A percentile compares a stretch with the other conserved stretches of the same genome.
phyloP scores from a whole-genome alignment of 2,113 vertebrate species.

The Prinia subflava region DNA sequence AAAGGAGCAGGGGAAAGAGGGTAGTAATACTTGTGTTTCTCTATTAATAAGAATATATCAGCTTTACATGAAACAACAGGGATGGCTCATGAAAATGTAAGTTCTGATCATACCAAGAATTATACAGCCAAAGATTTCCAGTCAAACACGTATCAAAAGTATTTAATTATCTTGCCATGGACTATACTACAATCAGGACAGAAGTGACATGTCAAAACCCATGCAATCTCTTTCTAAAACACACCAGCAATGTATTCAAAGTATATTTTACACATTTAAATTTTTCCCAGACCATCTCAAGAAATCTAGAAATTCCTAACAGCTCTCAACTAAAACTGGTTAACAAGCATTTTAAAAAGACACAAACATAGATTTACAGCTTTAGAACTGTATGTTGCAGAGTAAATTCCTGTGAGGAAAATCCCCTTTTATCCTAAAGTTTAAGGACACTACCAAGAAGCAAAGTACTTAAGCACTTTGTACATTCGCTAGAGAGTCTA shows the following conservation, averaged over 20 bases:
- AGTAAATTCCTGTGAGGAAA: background rate
- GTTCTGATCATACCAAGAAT: background rate
- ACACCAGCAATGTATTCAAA: background rate
- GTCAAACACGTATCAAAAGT: background rate
- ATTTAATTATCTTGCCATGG: background rate
- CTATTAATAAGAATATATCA: background rate
- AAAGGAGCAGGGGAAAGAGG: background rate
- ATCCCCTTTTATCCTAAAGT: background rate
- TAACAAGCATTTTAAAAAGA: background rate
- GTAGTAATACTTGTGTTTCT: background rate
- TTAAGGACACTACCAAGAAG: background rate
- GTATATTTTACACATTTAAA: background rate
- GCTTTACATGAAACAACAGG: background rate
- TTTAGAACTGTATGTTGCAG: background rate
- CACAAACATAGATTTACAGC: accelerated
- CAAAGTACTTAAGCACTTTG: background rate
- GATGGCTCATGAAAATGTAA: background rate
- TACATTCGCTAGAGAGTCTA: background rate
- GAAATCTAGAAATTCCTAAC: background rate
- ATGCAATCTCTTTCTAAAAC: background rate
- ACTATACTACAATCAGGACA: background rate
- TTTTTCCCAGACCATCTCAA: background rate
- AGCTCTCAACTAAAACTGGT: background rate
- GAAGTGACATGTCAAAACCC: background rate
- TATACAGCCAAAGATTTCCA: background rate